Evolutionary conservation across 2,113 vertebrate species (phyloP), one percentile per base, ranked within the genome.

Genomic region (Brachionichthys hirsutus): DNA sequence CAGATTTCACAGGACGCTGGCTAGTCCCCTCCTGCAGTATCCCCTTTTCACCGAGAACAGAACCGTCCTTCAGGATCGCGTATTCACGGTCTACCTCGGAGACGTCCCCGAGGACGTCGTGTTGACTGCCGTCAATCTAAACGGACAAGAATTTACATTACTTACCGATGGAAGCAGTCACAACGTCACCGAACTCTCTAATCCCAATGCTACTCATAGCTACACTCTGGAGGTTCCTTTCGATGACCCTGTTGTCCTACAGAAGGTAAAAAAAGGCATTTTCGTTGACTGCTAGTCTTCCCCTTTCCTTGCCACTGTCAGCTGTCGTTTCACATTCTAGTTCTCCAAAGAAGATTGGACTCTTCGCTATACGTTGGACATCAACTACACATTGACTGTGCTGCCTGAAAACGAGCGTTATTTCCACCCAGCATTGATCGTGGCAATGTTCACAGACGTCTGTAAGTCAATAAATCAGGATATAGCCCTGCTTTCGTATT

Each of bases 211-310:
- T 48, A 86, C 75, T 0, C 68, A 60, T 22, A 64, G 68, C 3
- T 90, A 80, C 71, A 81, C 68, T 12, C 30, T 90, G 43, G 69
- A 30, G 48, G 81, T 91, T 20, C 72, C 78, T 0, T 87, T 89
- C 42, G 49, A 81, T 2, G 56, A 85, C 20, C 18, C 77, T 0
- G n/a, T 60, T 4, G 66, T 89, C 14, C 6, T 10, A 9, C 54
- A 69, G 16, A 4, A 79, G 85, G 85, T 83, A 75, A 58, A 46
- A 2, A 6, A 0, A n/a, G n/a, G n/a, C n/a, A 6, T 6, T n/a
- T 18, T 2, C n/a, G 19, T 1, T 6, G 9, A 10, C 6, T 30
- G 6, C 24, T n/a, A 2, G 4, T 4, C 7, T 2, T 9, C 1
- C 9, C 18, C 12, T 6, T 38, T 40, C 7, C 1, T 12, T 1